Evolutionary conservation across 2,888 invertebrate genomes (phyloP).

Genomic region (Drosophila quinaria): DNA sequence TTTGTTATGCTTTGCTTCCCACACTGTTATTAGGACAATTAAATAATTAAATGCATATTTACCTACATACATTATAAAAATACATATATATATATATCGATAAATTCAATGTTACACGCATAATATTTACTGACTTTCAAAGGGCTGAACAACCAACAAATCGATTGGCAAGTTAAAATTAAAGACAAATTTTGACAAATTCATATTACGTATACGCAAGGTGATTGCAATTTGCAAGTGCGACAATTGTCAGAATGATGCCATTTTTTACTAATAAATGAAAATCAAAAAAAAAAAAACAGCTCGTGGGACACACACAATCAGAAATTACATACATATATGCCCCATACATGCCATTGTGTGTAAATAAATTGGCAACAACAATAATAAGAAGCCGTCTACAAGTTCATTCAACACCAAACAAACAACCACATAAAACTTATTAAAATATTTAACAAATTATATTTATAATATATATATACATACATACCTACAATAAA

Average conservation of each 20-base stretch:
- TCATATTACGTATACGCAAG: constrained; percentile 24
- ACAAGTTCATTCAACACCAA: constrained; percentile 36
- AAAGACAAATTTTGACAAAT: constrained; percentile 15
- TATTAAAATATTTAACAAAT: constrained; percentile 44
- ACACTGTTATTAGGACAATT: constrained; percentile 83
- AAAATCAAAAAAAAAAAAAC: neutral
- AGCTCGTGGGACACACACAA: constrained; percentile 24
- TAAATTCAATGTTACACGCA: constrained; percentile 31
- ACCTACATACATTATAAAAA: constrained; percentile 26
- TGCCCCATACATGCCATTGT: constrained; percentile 29
- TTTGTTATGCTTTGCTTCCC: constrained; percentile 77
- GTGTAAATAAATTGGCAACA: constrained; percentile 51
- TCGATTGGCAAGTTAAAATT: constrained; percentile 14
- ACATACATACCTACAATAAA: constrained; percentile 44
- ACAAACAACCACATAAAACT: constrained; percentile 27
- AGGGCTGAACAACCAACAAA: constrained; percentile 24
- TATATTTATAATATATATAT: constrained; percentile 50
- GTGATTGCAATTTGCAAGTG: neutral
- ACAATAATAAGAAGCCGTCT: constrained; percentile 53
- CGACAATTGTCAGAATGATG: constrained; percentile 18
- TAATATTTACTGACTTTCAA: constrained; percentile 12
- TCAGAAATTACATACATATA: constrained; percentile 10
- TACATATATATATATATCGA: constrained; percentile 23
- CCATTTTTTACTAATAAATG: constrained; percentile 22
- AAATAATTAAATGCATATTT: constrained; percentile 59